A percentile compares a stretch with the other conserved stretches of the same genome.
Evolutionary conservation across 92 coral and sea anemone genomes (phyloP).

Genomic region (Parazoanthus swiftii): DNA sequence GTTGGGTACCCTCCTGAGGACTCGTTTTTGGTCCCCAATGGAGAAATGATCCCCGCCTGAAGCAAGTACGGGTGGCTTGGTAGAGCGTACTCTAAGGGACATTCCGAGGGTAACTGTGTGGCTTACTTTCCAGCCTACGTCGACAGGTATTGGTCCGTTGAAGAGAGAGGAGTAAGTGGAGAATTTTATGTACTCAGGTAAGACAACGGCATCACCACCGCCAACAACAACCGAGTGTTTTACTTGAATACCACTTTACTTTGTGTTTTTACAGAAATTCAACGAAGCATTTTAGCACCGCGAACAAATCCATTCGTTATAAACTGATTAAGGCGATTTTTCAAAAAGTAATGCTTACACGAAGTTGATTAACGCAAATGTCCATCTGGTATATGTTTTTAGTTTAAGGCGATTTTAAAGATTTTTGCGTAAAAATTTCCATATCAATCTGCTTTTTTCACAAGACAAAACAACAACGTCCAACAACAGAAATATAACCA

Average conservation of each 20-base stretch:
- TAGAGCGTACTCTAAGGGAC: background rate
- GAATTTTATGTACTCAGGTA: background rate
- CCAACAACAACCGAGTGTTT: too few relatives aligned
- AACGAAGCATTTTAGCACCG: background rate
- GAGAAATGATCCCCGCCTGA: conserved; percentile 2
- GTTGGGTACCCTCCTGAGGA: background rate
- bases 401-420: too few relatives aligned
- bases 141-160: background rate
- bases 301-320: too few relatives aligned
- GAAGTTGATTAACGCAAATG: too few relatives aligned
- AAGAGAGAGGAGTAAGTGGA: background rate
- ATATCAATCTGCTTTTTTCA: too few relatives aligned
- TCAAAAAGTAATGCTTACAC: too few relatives aligned
- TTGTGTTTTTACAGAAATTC: background rate
- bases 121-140: background rate
- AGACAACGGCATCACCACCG: background rate
- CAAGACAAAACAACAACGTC: too few relatives aligned
- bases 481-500: too few relatives aligned
- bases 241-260: background rate
- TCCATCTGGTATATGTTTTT: too few relatives aligned
- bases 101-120: background rate
- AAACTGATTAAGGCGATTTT: too few relatives aligned
- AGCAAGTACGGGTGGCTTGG: background rate
- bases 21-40: background rate
- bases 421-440: too few relatives aligned